These are phyloP conservation scores for Megaptera novaeangliae DNA, from an alignment of 2,113 vertebrate genomes.

Conservation along the genomic window DNA sequence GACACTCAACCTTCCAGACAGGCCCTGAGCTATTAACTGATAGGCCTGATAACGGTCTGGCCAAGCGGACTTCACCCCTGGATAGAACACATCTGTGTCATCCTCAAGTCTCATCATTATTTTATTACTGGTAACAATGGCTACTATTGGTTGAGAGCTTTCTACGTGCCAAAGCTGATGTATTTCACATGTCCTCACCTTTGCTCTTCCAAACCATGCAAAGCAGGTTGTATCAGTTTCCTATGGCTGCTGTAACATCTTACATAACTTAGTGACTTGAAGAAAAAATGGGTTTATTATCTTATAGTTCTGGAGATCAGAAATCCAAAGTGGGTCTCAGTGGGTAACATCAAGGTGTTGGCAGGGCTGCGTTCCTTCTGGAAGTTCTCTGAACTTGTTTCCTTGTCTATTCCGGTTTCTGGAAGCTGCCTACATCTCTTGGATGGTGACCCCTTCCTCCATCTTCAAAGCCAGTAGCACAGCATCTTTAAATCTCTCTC, in stretches of 20 bases:
- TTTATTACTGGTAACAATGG: neutral
- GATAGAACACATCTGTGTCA: neutral
- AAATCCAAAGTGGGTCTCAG: neutral
- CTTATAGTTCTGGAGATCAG: neutral
- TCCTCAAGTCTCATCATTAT: neutral
- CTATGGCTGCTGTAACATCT: neutral
- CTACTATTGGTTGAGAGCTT: neutral
- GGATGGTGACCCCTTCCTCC: neutral
- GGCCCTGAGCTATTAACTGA: neutral
- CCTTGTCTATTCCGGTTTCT: neutral
- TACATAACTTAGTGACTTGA: neutral
- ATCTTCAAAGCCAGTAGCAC: neutral
- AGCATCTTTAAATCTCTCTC: neutral
- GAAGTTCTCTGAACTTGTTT: no score
- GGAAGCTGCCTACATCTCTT: neutral
- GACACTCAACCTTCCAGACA: neutral
- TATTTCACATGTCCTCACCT: accelerated
- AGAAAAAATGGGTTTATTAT: neutral
- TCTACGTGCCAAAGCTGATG: neutral
- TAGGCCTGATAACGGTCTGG: neutral
- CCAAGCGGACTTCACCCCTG: neutral
- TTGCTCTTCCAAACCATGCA: neutral
- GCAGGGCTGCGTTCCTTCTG: neutral
- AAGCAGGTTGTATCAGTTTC: neutral
- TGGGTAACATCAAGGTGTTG: neutral